Conservation (phyloP, 2,888 invertebrate species). For the Tolmerus cingulatus region DNA sequence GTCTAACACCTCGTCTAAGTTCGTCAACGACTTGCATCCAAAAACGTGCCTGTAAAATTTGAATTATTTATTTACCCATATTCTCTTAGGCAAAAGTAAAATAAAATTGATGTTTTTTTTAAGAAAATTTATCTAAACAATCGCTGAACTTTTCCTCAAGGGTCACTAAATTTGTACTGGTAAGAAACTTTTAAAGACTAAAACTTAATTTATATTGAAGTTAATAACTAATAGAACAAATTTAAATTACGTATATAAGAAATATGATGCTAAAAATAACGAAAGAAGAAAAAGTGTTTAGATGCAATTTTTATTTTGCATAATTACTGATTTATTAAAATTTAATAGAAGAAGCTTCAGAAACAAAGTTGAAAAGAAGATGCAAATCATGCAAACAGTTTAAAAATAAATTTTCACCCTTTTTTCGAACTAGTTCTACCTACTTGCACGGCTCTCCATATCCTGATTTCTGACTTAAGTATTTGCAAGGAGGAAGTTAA, state of each 20-base stretch:
- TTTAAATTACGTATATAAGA: not conserved
- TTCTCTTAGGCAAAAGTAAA: not conserved
- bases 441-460: conserved; percentile 83
- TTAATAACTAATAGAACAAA: not conserved
- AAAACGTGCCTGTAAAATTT: conserved; percentile 78
- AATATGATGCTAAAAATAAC: not conserved
- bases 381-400: not conserved
- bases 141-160: not conserved
- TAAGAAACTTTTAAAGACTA: not conserved
- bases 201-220: not conserved
- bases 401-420: not conserved
- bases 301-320: not conserved
- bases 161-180: not conserved
- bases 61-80: not conserved
- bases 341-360: not conserved
- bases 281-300: too few species aligned
- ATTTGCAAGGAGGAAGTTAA: conserved; percentile 32
- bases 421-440: conserved; percentile 58
- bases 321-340: not conserved
- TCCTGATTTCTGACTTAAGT: conserved; percentile 74
- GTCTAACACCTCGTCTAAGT: conserved; percentile 87
- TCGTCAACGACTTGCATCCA: conserved; percentile 96
- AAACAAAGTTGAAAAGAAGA: not conserved
- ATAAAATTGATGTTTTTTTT: too few species aligned
- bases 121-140: not conserved